Evolutionary conservation across 2,797 vertebrate genomes (phyloP).

Genomic region (Cirrhinus mrigala): DNA sequence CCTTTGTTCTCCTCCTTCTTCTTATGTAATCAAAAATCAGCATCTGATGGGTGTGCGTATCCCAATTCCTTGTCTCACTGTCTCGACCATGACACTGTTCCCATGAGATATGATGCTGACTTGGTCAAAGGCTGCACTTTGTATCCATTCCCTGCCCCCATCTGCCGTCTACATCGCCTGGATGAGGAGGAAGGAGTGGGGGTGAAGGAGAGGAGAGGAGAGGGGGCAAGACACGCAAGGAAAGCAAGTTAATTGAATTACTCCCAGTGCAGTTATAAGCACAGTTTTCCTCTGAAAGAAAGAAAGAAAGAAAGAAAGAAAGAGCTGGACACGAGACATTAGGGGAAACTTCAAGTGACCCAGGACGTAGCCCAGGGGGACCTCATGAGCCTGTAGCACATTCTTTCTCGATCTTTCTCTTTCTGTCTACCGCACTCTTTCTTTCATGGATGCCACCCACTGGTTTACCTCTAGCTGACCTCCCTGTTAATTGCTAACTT

Average conservation of each 20-base stretch:
- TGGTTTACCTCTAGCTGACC: constrained; percentile 78
- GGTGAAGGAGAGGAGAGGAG: constrained; percentile 62
- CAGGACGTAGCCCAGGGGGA: constrained; percentile 46
- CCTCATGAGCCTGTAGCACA: constrained; percentile 58
- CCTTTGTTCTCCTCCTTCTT: constrained; percentile 53
- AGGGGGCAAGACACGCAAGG: constrained; percentile 40
- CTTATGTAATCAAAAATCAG: constrained; percentile 52
- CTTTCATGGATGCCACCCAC: constrained; percentile 66
- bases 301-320: constrained; percentile 30
- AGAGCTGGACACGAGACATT: constrained; percentile 25
- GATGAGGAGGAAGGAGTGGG: neutral
- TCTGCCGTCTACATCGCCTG: constrained; percentile 25
- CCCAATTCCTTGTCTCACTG: neutral
- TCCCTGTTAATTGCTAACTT: constrained; percentile 67
- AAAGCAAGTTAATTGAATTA: constrained; percentile 79
- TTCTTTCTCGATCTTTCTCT: constrained; percentile 42
- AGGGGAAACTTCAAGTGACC: constrained; percentile 28
- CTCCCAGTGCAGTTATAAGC: constrained; percentile 70
- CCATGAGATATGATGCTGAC: constrained; percentile 52
- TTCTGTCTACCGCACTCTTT: constrained; percentile 48
- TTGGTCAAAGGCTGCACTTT: constrained; percentile 47
- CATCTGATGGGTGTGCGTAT: constrained; percentile 49
- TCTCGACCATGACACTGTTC: constrained; percentile 27
- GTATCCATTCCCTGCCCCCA: constrained; percentile 34
- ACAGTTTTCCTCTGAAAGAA: constrained; percentile 55